Evolutionary conservation across 2,113 vertebrate genomes (phyloP), one percentile per base, ranked within the genome.

Genomic region (Petrocephalus zakoni): DNA sequence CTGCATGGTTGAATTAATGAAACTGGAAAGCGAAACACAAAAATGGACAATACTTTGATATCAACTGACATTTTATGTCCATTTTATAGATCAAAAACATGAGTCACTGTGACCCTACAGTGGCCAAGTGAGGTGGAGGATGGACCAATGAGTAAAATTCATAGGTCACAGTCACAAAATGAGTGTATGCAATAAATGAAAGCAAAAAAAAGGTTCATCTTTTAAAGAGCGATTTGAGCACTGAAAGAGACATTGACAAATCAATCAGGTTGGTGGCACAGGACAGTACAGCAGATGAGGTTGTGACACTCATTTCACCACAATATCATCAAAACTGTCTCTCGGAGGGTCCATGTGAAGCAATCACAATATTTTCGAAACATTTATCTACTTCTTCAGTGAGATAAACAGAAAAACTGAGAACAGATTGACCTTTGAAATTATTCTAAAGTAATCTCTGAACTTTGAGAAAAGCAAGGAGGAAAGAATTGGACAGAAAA

Each of bases 371-470:
- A 78, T 78, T 42, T 78, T 78, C 34, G 17, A 78, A 42, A 78
- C 15, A 78, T 78, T 78, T 78, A 42, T 78, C 72, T 78, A 34
- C 72, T 42, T 42, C 34, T 78, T 42, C 34, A 42, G 72, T 29
- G 17, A 42, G 72, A 78, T 8, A 78, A 78, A 42, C 61, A 68
- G n/a, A 29, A 64, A 64, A 29, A 29, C 61, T 42, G 34, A 78
- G 72, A 78, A 78, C 72, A 78, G 72, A 29, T 37, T 68, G 61
- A 68, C 61, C 61, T 68, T 68, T 68, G 61, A 68, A 68, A 68
- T 68, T 29, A 68, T 68, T 68, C 37, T 15, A 8, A 78, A 78
- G 34, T 78, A 37, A 78, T 19, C 13, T 78, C 34, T 42, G 15
- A 78, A 75, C 68, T 75, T 37, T 75, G 29, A 75, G 68, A 37